Percentiles rank a stretch among this genome's conserved stretches.
phyloP scores from a whole-genome alignment of 2,797 vertebrate genomes.

The Eulemur rubriventer region DNA sequence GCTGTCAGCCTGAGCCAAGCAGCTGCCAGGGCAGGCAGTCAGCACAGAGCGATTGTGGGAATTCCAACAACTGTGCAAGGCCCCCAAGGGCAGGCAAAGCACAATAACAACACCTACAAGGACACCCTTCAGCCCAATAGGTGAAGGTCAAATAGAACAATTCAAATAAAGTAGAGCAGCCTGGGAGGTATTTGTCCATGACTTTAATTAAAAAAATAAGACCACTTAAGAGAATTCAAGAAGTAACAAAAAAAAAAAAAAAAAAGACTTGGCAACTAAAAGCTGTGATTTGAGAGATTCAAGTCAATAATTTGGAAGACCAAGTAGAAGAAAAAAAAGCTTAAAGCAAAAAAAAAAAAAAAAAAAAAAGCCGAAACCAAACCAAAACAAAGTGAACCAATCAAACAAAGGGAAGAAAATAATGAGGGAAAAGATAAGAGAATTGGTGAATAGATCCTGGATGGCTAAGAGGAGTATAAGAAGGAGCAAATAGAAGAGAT shows the following conservation, averaged over 20 bases:
- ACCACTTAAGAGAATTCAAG: background rate
- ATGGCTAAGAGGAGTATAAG: background rate
- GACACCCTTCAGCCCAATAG: background rate
- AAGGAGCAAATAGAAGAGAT: background rate
- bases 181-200: background rate
- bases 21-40: background rate
- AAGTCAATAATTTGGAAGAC: background rate
- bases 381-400: background rate
- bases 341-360: background rate
- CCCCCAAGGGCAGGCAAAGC: background rate
- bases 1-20: background rate
- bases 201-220: background rate
- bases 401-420: background rate
- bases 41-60: background rate
- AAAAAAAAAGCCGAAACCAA: background rate
- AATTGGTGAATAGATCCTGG: background rate
- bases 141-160: background rate
- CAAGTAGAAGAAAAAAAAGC: background rate
- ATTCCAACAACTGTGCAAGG: background rate
- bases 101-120: background rate
- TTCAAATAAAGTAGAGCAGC: accelerated
- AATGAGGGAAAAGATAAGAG: background rate
- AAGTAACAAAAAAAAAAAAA: too few species aligned
- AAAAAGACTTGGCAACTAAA: background rate
- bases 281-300: background rate